Base-by-base conservation (phyloP, 2,797 vertebrate genomes). In the Betta splendens region DNA sequence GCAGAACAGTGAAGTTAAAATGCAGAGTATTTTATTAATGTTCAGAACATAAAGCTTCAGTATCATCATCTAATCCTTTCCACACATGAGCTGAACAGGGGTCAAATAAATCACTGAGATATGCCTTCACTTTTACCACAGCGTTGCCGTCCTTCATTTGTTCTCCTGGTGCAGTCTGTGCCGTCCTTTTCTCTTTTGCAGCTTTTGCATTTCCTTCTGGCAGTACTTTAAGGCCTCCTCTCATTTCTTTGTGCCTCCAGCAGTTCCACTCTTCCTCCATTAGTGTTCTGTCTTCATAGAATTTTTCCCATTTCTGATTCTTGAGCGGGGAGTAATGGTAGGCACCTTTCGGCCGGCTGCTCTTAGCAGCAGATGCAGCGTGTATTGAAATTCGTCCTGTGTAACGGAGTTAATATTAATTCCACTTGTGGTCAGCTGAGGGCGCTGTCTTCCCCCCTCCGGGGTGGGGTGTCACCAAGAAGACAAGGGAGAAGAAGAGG, bases 11-110 rank as follows among this genome's bases (percentile, higher is more conserved):
- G 11, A 31, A 20, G 0, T 39, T 2, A 9, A 46, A 23, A 20
- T 26, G 4, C 21, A 21, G 21, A 56, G 13, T 44, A 2, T 40
- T 70, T 38, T 55, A 45, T 63, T 31, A 4, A 12, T 11, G 11
- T 12, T 3, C 3, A 11, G 3, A 23, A 0, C 10, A 29, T 8
- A 4, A 23, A n/a, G 23, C 4, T 6, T 71, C 15, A 54, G 22
- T 62, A 66, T 79, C 64, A 5, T 77, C 39, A 7, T 65, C 35
- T 3, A 79, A 51, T 52, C 9, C 52, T 32, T 53, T 13, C 62
- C 56, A 75, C 12, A 29, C 56, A 5, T 13, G 1, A 2, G 1
- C 11, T 4, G 1, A 5, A 15, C 7, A 6, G 31, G 43, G 23
- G 28, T 9, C 20, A 7, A 76, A 49, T 21, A 53, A 12, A 6